phyloP scores from a whole-genome alignment of 2,113 vertebrate genomes.

The Grammatotria lemairii region DNA sequence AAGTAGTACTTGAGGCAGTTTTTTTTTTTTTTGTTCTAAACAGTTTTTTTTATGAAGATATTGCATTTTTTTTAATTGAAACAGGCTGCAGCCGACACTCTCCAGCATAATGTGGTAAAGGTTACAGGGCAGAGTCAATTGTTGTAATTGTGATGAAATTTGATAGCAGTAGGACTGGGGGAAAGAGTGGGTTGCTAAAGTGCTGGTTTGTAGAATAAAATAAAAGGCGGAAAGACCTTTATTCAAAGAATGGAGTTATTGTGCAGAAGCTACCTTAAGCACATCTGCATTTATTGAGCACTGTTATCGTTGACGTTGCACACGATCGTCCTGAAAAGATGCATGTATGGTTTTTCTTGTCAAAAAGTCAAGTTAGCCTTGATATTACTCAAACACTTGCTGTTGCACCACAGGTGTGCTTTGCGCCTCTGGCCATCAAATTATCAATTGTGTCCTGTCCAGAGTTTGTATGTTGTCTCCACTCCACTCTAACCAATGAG shows the following conservation, averaged over 20 bases:
- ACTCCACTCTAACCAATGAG: background rate
- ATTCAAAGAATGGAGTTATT: background rate
- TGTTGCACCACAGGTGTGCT: background rate
- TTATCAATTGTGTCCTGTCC: background rate
- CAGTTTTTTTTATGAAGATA: background rate
- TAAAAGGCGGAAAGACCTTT: background rate
- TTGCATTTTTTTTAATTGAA: slow-evolving; percentile 16
- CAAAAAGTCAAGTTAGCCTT: background rate
- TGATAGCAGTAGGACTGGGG: background rate
- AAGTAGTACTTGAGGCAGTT: slow-evolving; percentile 10
- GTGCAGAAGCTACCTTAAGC: background rate
- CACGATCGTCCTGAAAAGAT: background rate
- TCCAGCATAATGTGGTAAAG: background rate
- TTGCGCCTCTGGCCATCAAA: background rate
- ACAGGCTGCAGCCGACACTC: background rate
- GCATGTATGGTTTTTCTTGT: background rate
- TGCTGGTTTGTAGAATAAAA: background rate
- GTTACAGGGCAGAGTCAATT: slow-evolving; percentile 1
- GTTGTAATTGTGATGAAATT: slow-evolving; percentile 33
- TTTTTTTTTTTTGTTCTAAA: background rate
- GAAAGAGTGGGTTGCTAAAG: background rate
- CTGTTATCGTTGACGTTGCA: background rate
- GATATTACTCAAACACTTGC: background rate
- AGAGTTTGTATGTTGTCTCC: background rate
- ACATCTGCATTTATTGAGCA: background rate